Base-by-base conservation (phyloP, 2,113 vertebrate species). In the Chaetodon trifascialis region DNA sequence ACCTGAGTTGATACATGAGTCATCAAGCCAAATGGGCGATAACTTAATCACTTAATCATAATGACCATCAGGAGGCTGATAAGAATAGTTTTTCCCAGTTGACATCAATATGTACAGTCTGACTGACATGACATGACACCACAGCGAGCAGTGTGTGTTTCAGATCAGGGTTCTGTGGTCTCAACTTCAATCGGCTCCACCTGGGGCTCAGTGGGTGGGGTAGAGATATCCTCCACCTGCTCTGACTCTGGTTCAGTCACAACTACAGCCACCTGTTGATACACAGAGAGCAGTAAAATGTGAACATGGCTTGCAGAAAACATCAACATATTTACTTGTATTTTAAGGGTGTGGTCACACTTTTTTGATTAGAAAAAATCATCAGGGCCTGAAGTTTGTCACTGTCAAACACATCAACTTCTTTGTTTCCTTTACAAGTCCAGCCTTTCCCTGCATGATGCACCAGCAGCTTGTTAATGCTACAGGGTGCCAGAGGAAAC, bases 131-230 rank as follows among this genome's bases (percentile, higher is more conserved):
- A 70, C 66, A 59, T 40, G 51, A 66, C 49, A 47, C 34, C 34
- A 44, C 42, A 66, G 54, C 1, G 15, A 40, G 52, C n/a, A 42
- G 6, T 21, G 42, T 25, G 38, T 16, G 54, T 15, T 2, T 7
- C 30, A 49, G 67, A 25, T 89, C 82, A 76, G 6, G 84, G 49
- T 4, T 88, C 74, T 17, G 79, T 25, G 0, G 25, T 16, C n/a
- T 10, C 40, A 14, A 21, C 34, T 64, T 92, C 86, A 5, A 94
- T 94, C 0, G 95, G 95, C 64, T 94, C 94, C 83, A 95, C 94
- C 81, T 95, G 95, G 21, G 95, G 94, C n/a, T 95, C 94, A 56
- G 95, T 94, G 11, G 91, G 87, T 1, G 94, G 93, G 7, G 92
- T 91, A 19, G 93, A 85, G 34, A 91, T 62, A 9, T 93, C 92